phyloP scores from a whole-genome alignment of 1,140 invertebrate genomes.

The Calephelis nemesis region DNA sequence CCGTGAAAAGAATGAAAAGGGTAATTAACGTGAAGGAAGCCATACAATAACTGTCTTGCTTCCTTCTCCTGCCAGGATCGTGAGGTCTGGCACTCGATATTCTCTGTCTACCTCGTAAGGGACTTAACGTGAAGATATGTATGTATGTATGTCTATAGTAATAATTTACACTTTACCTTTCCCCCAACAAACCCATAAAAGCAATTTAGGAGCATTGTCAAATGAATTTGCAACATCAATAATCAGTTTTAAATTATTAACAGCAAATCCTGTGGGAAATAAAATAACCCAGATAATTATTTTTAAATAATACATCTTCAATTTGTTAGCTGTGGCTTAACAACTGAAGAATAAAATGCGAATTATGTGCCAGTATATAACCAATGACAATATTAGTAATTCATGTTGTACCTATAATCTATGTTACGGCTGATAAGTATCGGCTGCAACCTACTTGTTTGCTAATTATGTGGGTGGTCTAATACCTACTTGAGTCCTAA shows the following conservation, averaged over 20 bases:
- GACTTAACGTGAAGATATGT: too few species aligned
- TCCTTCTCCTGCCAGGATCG: too few species aligned
- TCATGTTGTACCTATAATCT: slow-evolving; percentile 22
- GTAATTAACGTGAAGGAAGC: too few species aligned
- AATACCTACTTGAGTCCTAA: background rate
- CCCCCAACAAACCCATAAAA: slow-evolving; percentile 44
- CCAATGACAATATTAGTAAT: slow-evolving; percentile 23
- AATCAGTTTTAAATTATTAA: slow-evolving; percentile 40
- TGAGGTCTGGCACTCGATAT: too few species aligned
- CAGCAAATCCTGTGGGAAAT: background rate
- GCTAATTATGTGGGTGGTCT: slow-evolving; percentile 28
- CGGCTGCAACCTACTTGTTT: slow-evolving; percentile 20
- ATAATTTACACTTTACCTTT: slow-evolving; percentile 36
- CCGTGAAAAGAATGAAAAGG: too few species aligned
- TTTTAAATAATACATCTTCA: background rate
- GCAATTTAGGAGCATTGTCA: slow-evolving; percentile 39
- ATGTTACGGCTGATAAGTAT: slow-evolving; percentile 16
- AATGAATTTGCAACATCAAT: slow-evolving; percentile 43
- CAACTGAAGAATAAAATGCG: too few species aligned
- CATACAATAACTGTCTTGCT: too few species aligned
- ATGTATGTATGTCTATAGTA: too few species aligned
- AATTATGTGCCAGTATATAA: too few species aligned
- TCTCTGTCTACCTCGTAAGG: too few species aligned
- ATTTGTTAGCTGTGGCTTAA: background rate
- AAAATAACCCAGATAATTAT: background rate